These are phyloP conservation scores for Ferrisia virgata DNA, from an alignment of 2,888 invertebrate genomes.

Conservation along the genomic window DNA sequence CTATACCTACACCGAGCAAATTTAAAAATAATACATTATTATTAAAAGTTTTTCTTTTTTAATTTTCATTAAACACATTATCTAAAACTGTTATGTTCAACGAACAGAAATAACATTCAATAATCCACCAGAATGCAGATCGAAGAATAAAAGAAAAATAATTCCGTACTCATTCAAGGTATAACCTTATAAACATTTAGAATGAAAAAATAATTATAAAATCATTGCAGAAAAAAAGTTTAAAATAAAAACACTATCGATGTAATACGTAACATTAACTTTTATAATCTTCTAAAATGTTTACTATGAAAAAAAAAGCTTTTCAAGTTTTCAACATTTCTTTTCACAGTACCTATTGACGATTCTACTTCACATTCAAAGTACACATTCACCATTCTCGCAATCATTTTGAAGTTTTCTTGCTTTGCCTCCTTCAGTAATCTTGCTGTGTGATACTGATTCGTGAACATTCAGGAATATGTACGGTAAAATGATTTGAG, in stretches of 20 bases:
- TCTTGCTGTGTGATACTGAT: neutral
- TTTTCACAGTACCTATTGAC: neutral
- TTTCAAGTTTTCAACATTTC: slow-evolving; percentile 1
- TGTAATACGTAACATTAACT: neutral
- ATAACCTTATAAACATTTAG: neutral
- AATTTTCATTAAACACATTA: too few species aligned
- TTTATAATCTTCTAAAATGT: neutral
- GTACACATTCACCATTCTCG: neutral
- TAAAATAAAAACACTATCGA: neutral
- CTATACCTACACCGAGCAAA: too few species aligned
- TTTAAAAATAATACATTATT: too few species aligned
- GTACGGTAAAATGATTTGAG: neutral
- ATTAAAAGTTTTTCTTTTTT: too few species aligned
- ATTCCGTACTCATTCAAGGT: neutral
- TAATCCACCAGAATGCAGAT: too few species aligned
- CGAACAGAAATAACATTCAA: neutral
- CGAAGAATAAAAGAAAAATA: neutral
- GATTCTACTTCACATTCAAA: neutral
- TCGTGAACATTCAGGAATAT: neutral
- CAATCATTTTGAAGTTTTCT: neutral
- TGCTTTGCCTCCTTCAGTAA: neutral
- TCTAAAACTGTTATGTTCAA: too few species aligned
- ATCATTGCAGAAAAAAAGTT: neutral
- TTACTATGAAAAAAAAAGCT: neutral
- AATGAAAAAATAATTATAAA: neutral